Conservation (phyloP, 64 coral and sea anemone genomes). For the Pocillopora verrucosa region DNA sequence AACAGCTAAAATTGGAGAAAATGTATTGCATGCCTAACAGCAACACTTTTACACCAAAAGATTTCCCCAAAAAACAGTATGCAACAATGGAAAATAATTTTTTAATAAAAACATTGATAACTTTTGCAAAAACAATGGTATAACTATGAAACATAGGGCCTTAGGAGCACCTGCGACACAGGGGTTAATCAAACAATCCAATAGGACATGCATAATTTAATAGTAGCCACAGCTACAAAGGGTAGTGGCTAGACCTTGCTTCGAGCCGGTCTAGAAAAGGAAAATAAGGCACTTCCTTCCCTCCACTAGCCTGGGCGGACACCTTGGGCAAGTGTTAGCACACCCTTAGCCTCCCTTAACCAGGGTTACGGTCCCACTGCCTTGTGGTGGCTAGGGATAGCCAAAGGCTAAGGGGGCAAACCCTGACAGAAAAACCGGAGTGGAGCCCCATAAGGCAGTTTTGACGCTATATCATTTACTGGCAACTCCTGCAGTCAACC, state of each 20-base stretch:
- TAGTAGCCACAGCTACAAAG: background rate
- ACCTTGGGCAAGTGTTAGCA: no score
- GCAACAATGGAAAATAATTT: slow-evolving; percentile 46
- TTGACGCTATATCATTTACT: no score
- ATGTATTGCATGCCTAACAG: background rate
- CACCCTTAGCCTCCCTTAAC: no score
- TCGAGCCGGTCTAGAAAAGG: background rate
- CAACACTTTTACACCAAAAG: slow-evolving; percentile 21
- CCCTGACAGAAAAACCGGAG: no score
- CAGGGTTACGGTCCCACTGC: no score
- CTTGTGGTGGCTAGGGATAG: no score
- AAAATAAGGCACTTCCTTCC: no score
- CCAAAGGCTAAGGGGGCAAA: no score
- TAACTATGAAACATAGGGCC: slow-evolving; percentile 34
- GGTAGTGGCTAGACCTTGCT: no score
- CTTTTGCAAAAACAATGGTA: slow-evolving; percentile 37
- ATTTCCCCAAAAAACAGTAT: slow-evolving; percentile 36
- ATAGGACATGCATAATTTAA: background rate
- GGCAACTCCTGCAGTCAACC: no score
- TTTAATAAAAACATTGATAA: slow-evolving; percentile 26
- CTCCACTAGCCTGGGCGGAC: no score
- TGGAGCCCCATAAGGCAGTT: no score
- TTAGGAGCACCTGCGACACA: slow-evolving; percentile 37
- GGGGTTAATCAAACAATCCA: slow-evolving; percentile 35
- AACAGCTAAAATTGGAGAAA: background rate